A percentile compares a stretch with the other conserved stretches of the same genome.
Conservation (phyloP, 2,113 vertebrate species). For the Caloenas nicobarica region DNA sequence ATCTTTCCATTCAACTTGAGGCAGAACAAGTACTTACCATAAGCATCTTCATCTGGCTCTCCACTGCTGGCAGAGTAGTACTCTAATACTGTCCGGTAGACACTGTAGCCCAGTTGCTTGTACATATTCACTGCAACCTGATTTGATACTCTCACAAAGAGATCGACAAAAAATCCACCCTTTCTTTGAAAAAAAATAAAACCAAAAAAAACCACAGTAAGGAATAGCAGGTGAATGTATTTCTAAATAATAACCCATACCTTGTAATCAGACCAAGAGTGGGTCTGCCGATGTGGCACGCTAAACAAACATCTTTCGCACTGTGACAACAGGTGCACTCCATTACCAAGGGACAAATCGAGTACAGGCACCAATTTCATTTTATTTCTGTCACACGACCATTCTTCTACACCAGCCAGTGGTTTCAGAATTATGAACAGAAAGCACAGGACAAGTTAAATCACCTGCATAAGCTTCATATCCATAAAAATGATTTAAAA, state of each 20-base stretch:
- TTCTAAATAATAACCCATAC: background rate
- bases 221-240: background rate
- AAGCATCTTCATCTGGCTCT: constrained; percentile 90
- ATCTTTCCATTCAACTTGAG: background rate
- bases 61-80: constrained; percentile 93
- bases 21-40: constrained; percentile 72
- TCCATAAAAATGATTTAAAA: accelerated
- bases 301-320: background rate
- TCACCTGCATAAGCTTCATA: background rate
- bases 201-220: background rate
- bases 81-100: constrained; percentile 90
- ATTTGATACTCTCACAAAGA: constrained; percentile 92
- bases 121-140: constrained; percentile 95
- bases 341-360: background rate
- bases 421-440: background rate
- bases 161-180: constrained; percentile 92
- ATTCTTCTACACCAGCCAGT: background rate
- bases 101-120: constrained; percentile 81
- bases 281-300: accelerated
- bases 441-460: background rate
- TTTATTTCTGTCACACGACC: background rate
- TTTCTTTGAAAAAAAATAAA: constrained; percentile 75
- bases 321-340: accelerated
- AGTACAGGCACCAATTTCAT: accelerated
- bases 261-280: background rate